A percentile compares a stretch with the other conserved stretches of the same genome.
Conservation (phyloP, 1,140 invertebrate genomes). For the Cataglyphis hispanica region DNA sequence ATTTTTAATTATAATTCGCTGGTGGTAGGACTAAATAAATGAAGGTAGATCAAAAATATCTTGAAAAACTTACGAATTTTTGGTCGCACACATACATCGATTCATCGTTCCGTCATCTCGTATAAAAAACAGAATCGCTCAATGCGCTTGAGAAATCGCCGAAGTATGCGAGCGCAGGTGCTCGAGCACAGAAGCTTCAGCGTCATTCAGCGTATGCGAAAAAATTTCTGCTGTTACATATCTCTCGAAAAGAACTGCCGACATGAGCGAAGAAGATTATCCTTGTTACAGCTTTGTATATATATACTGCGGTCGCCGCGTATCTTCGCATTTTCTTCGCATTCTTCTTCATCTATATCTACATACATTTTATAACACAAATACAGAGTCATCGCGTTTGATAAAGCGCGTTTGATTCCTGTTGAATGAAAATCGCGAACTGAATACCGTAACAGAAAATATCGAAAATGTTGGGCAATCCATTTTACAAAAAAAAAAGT, state of each 20-base stretch:
- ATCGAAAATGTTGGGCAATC: neutral
- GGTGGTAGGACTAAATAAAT: neutral
- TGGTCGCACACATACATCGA: neutral
- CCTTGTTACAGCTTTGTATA: neutral
- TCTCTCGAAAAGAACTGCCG: neutral
- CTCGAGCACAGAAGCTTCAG: neutral
- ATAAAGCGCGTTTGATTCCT: neutral
- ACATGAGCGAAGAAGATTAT: constrained; percentile 9
- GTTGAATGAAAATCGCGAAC: neutral
- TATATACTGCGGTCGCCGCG: neutral
- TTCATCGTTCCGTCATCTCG: neutral
- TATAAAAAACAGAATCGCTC: neutral
- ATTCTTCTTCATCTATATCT: too few relatives aligned
- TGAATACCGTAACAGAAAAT: neutral
- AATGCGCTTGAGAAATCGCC: neutral
- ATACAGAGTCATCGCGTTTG: constrained; percentile 27
- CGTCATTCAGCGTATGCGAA: constrained; percentile 6
- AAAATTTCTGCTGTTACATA: neutral
- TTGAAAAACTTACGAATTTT: neutral
- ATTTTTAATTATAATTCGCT: neutral
- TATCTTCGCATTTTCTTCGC: neutral
- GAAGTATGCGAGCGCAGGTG: neutral
- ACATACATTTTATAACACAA: constrained; percentile 16
- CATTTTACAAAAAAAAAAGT: neutral
- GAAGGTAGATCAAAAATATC: neutral